Base-by-base conservation (phyloP, 2,888 invertebrate genomes). In the Synanthedon tipuliformis region DNA sequence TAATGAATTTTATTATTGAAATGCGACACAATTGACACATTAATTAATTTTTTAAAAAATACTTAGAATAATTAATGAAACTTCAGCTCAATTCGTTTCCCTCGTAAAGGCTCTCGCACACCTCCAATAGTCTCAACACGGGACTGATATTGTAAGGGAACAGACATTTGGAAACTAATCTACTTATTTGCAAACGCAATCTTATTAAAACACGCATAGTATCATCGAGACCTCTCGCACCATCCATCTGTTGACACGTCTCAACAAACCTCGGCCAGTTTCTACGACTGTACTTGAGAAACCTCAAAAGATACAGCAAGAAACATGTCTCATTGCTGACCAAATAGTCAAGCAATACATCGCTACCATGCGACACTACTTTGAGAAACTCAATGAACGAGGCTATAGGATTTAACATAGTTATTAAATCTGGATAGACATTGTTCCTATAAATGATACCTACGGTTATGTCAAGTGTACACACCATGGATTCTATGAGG, bases 311-410 rank as follows among this genome's bases (percentile, higher is more conserved):
- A 77, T 96, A 96, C 41, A 96, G 78, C 53, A 96, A 81, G 71
- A 96, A 96, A 76, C 95, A 96, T 2, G 96, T 96, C 77, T 96
- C 96, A 66, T 95, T 96, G 70, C 95, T 95, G 13, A 96, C 94
- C 59, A 96, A 89, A 69, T 95, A 91, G 77, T 96, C 96, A 13
- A 96, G 80, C 49, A 96, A 77, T 1, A 95, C 92, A 70, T 93
- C 93, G 5, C 93, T 92, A 71, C 95, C 94, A 65, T 94, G 92
- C 49, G 94, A 92, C 11, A 95, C 94, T 53, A 95, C 92, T 65
- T 93, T 91, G 34, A 96, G 86, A 73, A 96, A 96, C 73, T 95
- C 94, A 57, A 95, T 90, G 66, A 96, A 95, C n/a, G 95, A 95
- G 52, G 92, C 90, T 54, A 94, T 92, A 0, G 96, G 96, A 82